Conservation (phyloP, 2,888 invertebrate genomes). For the Latheticus oryzae region DNA sequence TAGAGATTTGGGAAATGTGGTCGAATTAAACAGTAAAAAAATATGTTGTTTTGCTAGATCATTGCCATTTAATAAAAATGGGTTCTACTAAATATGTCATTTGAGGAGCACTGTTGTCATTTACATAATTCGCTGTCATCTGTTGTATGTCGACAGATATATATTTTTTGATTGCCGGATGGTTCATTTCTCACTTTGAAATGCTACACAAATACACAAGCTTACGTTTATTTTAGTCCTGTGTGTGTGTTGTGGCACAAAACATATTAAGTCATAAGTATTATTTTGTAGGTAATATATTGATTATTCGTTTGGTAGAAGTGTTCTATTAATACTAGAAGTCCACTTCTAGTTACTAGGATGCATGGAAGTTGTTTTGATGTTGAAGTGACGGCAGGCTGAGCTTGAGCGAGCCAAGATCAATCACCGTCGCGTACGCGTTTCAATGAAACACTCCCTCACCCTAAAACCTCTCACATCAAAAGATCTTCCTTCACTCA, state of each 20-base stretch:
- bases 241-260: slow-evolving; percentile 24
- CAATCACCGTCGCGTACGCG: slow-evolving; percentile 41
- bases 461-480: slow-evolving; percentile 36
- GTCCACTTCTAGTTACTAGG: slow-evolving; percentile 8
- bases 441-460: slow-evolving; percentile 37
- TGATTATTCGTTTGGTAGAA: slow-evolving; percentile 42
- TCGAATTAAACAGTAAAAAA: slow-evolving; percentile 24
- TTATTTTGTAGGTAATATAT: slow-evolving; percentile 36
- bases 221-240: slow-evolving; percentile 29
- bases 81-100: slow-evolving; percentile 36
- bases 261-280: slow-evolving; percentile 35
- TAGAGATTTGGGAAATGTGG: slow-evolving; percentile 14
- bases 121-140: slow-evolving; percentile 35
- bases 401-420: slow-evolving; percentile 34
- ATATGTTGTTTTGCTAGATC: slow-evolving; percentile 18
- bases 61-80: slow-evolving; percentile 20
- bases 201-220: slow-evolving; percentile 28
- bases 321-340: slow-evolving; percentile 43
- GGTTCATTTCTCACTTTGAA: slow-evolving; percentile 38
- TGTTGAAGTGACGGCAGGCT: slow-evolving; percentile 41
- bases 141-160: slow-evolving; percentile 36
- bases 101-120: slow-evolving; percentile 32
- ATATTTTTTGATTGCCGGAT: slow-evolving; percentile 40
- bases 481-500: slow-evolving; percentile 35
- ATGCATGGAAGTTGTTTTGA: slow-evolving; percentile 42